These are phyloP conservation scores for Lophius americanus DNA, from an alignment of 2,797 vertebrate genomes.

Conservation along the genomic window DNA sequence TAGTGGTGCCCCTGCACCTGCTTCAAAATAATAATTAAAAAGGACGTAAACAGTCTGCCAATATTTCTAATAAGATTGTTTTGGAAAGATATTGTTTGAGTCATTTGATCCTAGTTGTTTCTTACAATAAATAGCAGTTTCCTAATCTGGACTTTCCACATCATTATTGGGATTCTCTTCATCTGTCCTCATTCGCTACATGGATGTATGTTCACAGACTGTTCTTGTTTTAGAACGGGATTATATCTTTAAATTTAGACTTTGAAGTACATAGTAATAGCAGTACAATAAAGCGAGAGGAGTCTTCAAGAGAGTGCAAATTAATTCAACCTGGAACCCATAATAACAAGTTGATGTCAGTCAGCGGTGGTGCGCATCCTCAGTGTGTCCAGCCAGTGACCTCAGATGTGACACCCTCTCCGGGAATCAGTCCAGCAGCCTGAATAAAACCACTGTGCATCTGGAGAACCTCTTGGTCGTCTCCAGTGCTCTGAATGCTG, in stretches of 20 bases:
- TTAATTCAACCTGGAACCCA: conserved; percentile 22
- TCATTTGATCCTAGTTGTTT: not conserved
- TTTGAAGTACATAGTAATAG: too few relatives aligned
- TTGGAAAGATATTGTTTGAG: not conserved
- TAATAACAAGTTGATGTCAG: conserved; percentile 58
- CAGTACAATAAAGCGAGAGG: not conserved
- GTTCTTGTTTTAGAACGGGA: not conserved
- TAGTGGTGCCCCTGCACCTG: too few relatives aligned
- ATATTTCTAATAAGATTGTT: not conserved
- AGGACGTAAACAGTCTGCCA: too few relatives aligned
- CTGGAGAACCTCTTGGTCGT: conserved; percentile 69
- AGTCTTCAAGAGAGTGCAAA: conserved; percentile 21
- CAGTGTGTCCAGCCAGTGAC: conserved; percentile 37
- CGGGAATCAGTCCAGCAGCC: conserved; percentile 33
- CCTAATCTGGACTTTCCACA: not conserved
- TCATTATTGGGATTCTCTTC: not conserved
- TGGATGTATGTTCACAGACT: too few relatives aligned
- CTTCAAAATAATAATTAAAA: too few relatives aligned
- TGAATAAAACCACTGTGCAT: conserved; percentile 71
- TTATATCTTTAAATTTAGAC: too few relatives aligned
- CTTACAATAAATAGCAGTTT: not conserved
- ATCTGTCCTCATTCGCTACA: not conserved
- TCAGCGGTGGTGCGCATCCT: conserved; percentile 52
- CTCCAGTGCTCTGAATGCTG: conserved; percentile 64
- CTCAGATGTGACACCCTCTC: conserved; percentile 50